Evolutionary conservation across 2,888 invertebrate genomes (phyloP), one percentile per base, ranked within the genome.

Genomic region (Cosmorhoe ocellata): DNA sequence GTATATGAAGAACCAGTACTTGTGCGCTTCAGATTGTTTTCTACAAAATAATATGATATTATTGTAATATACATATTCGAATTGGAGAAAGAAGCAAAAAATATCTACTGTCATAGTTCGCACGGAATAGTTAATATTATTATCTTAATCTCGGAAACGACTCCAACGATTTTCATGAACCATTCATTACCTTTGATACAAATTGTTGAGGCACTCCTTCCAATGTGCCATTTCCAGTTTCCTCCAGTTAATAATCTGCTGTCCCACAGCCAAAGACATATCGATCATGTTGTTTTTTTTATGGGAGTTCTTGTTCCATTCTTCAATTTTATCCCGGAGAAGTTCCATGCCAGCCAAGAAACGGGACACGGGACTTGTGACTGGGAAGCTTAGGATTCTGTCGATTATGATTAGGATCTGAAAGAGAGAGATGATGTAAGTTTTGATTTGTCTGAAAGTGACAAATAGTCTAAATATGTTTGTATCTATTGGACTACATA

Each of bases 251-350:
- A 98, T 94, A 40, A 99, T 95, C 71, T 96, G 94, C 55, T 94
- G 92, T 0, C 96, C 95, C 0, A 99, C 90, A 22, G 92, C 91
- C 22, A 93, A 80, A n/a, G 96, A 93, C 51, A 95, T 91, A 0
- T 92, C 91, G 0, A 93, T 91, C 69, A 99, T 84, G 58, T 96
- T 96, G 51, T 98, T 97, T 4, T 94, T 95, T 59, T 92, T 93
- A 67, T 97, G 97, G 0, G 98, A 98, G 63, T 96, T 95, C 66
- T 95, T 94, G 77, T 99, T 97, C 99, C 98, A 99, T 67, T 97
- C 95, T 59, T 97, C 93, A 41, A 96, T 91, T 68, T 96, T 95
- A 55, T 94, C 94, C 1, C 99, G 89, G 1, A 99, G 85, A 38
- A 98, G 88, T 80, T 99, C 99, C 43, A 99, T 90, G 0, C 98